phyloP scores from a whole-genome alignment of 2,888 invertebrate species.

The Spodoptera exigua region DNA sequence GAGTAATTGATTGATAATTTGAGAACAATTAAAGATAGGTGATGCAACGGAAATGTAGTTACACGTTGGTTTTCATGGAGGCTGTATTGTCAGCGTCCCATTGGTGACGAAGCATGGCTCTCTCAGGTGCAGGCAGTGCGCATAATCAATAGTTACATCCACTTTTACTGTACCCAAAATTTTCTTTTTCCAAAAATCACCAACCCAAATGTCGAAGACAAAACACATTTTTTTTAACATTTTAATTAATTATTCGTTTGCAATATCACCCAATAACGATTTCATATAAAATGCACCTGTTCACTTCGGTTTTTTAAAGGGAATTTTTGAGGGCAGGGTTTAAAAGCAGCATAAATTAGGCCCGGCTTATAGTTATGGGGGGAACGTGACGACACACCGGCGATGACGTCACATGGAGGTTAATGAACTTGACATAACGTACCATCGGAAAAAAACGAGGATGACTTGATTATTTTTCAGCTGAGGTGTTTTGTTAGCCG shows the following conservation, averaged over 20 bases:
- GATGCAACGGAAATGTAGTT: too few relatives aligned
- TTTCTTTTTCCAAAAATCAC: slow-evolving; percentile 7
- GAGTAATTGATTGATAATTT: too few relatives aligned
- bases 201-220: slow-evolving; percentile 12
- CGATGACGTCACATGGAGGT: slow-evolving; percentile 65
- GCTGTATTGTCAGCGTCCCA: too few relatives aligned
- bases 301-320: slow-evolving; percentile 13
- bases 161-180: too few relatives aligned
- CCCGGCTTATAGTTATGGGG: slow-evolving; percentile 44
- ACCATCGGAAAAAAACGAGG: slow-evolving; percentile 52
- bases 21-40: too few relatives aligned
- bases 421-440: slow-evolving; percentile 67
- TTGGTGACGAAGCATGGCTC: too few relatives aligned
- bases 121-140: too few relatives aligned
- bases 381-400: slow-evolving; percentile 49
- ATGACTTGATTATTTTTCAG: not conserved
- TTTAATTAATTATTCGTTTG: slow-evolving; percentile 30
- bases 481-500: not conserved
- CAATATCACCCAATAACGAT: slow-evolving; percentile 20
- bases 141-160: too few relatives aligned
- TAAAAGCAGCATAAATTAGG: slow-evolving; percentile 49
- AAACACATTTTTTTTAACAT: slow-evolving; percentile 5
- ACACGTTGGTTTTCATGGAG: too few relatives aligned
- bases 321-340: slow-evolving; percentile 35
- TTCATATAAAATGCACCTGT: slow-evolving; percentile 44